phyloP scores from a whole-genome alignment of 2,113 vertebrate genomes.

The Anser cygnoides region DNA sequence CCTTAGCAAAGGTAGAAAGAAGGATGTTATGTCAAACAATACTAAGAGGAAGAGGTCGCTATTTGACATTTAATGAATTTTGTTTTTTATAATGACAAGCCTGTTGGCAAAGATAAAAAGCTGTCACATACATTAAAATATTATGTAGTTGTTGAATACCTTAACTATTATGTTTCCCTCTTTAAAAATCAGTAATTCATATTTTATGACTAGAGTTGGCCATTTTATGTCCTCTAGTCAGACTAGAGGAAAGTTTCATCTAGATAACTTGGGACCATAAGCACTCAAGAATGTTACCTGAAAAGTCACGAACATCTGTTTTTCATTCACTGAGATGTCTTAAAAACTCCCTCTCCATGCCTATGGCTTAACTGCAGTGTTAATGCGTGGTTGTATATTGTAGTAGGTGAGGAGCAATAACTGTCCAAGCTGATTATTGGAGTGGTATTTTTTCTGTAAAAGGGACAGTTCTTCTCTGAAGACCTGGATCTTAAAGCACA shows the following conservation, averaged over 20 bases:
- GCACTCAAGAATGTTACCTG: background rate
- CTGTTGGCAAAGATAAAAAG: background rate
- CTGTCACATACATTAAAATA: background rate
- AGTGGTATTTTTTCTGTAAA: background rate
- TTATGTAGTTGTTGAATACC: background rate
- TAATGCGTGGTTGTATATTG: background rate
- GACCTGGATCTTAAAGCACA: background rate
- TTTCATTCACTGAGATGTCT: background rate
- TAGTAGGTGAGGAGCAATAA: background rate
- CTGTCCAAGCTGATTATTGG: background rate
- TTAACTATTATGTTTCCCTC: background rate
- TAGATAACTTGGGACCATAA: background rate
- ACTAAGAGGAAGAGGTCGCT: background rate
- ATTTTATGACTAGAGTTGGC: background rate
- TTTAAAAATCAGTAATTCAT: background rate
- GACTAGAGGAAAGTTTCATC: background rate
- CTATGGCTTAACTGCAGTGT: background rate
- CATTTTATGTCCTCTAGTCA: background rate
- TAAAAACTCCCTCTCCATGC: background rate
- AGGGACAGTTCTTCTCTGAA: background rate
- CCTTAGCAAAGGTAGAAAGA: background rate
- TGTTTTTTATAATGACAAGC: background rate
- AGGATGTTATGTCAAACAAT: background rate
- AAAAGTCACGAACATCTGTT: background rate
- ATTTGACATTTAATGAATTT: background rate